Percentiles rank a stretch among this genome's conserved stretches.
Conservation (phyloP, 2,113 vertebrate genomes). For the Tyto alba region DNA sequence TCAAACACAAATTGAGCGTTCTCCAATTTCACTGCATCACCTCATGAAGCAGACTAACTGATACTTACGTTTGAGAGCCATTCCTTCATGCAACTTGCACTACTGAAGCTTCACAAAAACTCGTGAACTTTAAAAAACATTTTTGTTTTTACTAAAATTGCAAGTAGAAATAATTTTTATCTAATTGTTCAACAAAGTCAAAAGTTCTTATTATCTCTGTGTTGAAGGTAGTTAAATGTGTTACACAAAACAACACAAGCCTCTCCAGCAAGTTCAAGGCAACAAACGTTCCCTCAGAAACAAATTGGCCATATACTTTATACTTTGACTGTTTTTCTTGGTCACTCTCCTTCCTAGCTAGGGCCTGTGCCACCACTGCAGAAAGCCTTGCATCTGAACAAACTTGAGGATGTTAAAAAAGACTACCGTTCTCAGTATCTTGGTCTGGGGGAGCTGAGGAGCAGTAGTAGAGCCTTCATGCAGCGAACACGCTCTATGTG, state of each 20-base stretch:
- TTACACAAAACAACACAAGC: not conserved
- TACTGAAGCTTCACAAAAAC: not conserved
- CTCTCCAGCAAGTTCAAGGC: not conserved
- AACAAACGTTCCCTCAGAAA: not conserved
- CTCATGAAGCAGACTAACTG: not conserved
- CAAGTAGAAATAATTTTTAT: not conserved
- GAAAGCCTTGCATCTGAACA: not conserved
- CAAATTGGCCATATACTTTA: not conserved
- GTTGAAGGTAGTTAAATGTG: not conserved
- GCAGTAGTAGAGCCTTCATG: not conserved
- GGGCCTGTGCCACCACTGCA: not conserved
- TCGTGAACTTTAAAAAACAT: not conserved
- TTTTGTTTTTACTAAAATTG: not conserved
- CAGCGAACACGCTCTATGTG: not conserved
- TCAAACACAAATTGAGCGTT: not conserved
- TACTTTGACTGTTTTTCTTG: not conserved
- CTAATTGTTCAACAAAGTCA: not conserved
- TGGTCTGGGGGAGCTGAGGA: not conserved
- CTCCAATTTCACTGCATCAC: not conserved
- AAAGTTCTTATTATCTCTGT: not conserved
- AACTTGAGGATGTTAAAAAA: not conserved
- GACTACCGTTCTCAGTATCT: not conserved
- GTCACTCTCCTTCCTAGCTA: not conserved
- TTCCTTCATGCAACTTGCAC: not conserved
- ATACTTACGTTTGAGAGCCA: not conserved